phyloP scores from a whole-genome alignment of 2,888 invertebrate species.

The Eupithecia centaureata region DNA sequence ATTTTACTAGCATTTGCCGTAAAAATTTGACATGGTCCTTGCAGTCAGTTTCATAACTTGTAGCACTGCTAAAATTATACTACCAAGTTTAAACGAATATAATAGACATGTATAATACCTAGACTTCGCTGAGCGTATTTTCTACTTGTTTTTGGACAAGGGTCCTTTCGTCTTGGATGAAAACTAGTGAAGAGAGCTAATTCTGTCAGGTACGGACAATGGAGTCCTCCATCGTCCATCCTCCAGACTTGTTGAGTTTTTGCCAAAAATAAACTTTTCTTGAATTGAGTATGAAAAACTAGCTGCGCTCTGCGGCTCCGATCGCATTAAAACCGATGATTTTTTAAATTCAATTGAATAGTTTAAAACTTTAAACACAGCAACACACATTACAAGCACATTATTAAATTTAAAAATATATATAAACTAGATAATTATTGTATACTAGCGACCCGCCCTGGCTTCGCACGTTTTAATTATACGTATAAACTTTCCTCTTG shows the following conservation, averaged over 20 bases:
- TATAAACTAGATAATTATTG: too few species aligned
- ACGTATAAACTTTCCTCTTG: too few species aligned
- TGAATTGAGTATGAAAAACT: neutral
- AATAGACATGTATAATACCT: neutral
- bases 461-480: too few species aligned
- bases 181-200: constrained; percentile 21
- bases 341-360: too few species aligned
- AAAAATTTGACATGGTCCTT: too few species aligned
- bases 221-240: neutral
- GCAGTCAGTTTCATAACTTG: neutral
- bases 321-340: too few species aligned
- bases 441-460: too few species aligned
- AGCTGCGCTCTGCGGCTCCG: too few species aligned
- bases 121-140: constrained; percentile 18
- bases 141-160: constrained; percentile 33
- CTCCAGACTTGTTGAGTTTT: neutral
- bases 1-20: too few species aligned
- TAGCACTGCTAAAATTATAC: neutral
- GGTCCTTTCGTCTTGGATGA: constrained; percentile 20
- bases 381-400: too few species aligned
- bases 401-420: too few species aligned
- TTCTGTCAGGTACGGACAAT: constrained; percentile 18
- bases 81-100: neutral
- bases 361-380: too few species aligned
- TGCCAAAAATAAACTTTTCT: neutral